Conservation (phyloP, 2,888 invertebrate genomes). For the Alentia gelatinosa region DNA sequence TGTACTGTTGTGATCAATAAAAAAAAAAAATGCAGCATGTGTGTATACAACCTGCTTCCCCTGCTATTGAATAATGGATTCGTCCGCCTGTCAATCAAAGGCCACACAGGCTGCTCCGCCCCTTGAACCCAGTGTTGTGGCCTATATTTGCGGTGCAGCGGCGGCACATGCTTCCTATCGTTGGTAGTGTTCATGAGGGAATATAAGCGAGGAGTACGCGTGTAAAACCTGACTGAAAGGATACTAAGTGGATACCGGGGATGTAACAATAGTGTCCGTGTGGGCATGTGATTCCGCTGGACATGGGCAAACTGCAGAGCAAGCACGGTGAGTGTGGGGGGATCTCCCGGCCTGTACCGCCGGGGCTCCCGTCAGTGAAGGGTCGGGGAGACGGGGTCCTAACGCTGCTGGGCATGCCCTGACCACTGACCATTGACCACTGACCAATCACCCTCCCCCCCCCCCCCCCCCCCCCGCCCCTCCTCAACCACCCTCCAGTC, state of each 20-base stretch:
- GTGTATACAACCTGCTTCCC: neutral
- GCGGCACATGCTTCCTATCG: neutral
- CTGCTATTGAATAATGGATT: neutral
- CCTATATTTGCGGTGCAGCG: neutral
- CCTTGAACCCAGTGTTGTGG: slow-evolving; percentile 48
- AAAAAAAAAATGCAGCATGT: neutral
- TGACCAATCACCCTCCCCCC: too few species aligned
- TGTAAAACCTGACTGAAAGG: neutral
- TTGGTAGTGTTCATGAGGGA: too few species aligned
- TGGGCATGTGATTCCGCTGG: neutral
- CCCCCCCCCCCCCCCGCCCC: too few species aligned
- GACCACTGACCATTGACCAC: too few species aligned
- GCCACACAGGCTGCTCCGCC: neutral
- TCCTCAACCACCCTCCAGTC: too few species aligned
- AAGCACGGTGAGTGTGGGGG: slow-evolving; percentile 53
- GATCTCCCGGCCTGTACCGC: too few species aligned
- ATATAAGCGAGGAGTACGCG: neutral
- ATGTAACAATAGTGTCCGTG: neutral
- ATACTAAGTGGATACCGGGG: neutral
- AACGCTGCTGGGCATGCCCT: too few species aligned
- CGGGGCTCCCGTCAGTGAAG: too few species aligned
- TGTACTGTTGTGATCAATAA: neutral
- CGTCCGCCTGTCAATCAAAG: slow-evolving; percentile 19
- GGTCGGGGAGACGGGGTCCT: too few species aligned
- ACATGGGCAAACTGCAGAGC: slow-evolving; percentile 50